Percentiles rank a stretch among this genome's conserved stretches.
Evolutionary conservation across 2,113 vertebrate species (phyloP).

Genomic region (Pseudorasbora parva): DNA sequence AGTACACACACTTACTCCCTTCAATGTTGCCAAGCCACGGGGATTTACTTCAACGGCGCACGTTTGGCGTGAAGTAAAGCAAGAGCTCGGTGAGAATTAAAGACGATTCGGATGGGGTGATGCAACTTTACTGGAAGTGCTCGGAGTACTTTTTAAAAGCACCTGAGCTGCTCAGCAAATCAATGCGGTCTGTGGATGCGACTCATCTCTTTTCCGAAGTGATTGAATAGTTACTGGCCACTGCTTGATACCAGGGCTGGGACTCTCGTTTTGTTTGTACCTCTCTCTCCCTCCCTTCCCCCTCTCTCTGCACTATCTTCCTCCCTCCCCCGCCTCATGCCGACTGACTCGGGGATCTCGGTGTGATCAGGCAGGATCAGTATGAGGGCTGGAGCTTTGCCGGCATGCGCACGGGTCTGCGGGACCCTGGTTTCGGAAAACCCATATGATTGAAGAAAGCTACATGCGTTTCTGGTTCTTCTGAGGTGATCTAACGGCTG

Average conservation of each 20-base stretch:
- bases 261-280: slow-evolving; percentile 15
- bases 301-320: slow-evolving; percentile 15
- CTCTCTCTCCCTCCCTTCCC: slow-evolving; percentile 1
- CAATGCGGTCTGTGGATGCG: not conserved
- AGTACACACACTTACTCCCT: slow-evolving; percentile 57
- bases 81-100: not conserved
- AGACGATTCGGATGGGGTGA: not conserved
- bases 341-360: slow-evolving; percentile 24
- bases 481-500: slow-evolving; percentile 58
- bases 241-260: not conserved
- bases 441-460: slow-evolving; percentile 48
- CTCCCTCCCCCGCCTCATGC: slow-evolving; percentile 28
- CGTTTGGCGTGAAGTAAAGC: slow-evolving; percentile 24
- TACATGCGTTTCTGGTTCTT: slow-evolving; percentile 53
- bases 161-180: not conserved
- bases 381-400: slow-evolving; percentile 18
- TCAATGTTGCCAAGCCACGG: slow-evolving; percentile 66
- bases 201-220: slow-evolving; percentile 25
- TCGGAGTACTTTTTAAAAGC: not conserved
- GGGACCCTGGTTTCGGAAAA: slow-evolving; percentile 58
- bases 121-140: slow-evolving; percentile 14
- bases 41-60: slow-evolving; percentile 66
- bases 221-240: not conserved
- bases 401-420: slow-evolving; percentile 23
- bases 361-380: slow-evolving; percentile 23